Percentiles rank a stretch among this genome's conserved stretches.
These are phyloP conservation scores for Drosophila helvetica DNA, from an alignment of 2,888 invertebrate species.

Conservation along the genomic window DNA sequence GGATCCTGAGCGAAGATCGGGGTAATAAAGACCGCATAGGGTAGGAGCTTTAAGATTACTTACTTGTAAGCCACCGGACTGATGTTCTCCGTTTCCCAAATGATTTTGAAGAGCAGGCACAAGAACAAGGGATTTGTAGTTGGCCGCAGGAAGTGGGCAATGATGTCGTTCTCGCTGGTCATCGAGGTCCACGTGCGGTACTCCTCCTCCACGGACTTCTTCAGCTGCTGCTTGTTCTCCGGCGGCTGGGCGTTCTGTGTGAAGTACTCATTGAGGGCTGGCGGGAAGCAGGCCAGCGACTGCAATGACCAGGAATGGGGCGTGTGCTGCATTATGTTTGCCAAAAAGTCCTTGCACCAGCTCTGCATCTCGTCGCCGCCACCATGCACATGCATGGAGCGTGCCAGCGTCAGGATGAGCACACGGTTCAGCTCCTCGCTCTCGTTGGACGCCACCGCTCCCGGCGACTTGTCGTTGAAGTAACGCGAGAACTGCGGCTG, in stretches of 20 bases:
- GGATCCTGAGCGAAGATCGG: conserved; percentile 86
- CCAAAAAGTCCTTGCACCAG: conserved; percentile 95
- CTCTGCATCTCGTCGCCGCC: conserved; percentile 85
- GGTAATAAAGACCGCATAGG: background rate
- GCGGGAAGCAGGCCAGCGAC: conserved; percentile 95
- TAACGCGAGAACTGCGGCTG: conserved; percentile 96
- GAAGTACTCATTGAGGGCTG: conserved; percentile 95
- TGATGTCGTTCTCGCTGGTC: conserved; percentile 98
- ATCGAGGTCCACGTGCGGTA: conserved; percentile 98
- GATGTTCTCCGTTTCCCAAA: conserved; percentile 96
- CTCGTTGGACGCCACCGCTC: conserved; percentile 92
- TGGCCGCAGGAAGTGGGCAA: conserved; percentile 97
- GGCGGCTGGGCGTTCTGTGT: conserved; percentile 92
- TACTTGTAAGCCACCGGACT: conserved; percentile 98
- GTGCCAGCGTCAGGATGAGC: conserved; percentile 95
- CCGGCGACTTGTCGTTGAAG: conserved; percentile 92
- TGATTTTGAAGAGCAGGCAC: conserved; percentile 97
- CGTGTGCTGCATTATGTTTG: conserved; percentile 96
- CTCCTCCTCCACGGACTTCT: conserved; percentile 97
- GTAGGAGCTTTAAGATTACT: background rate
- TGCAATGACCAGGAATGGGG: conserved; percentile 98
- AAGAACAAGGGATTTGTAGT: conserved; percentile 95
- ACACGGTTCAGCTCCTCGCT: conserved; percentile 97
- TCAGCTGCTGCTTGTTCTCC: conserved; percentile 95
- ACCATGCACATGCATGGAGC: conserved; percentile 97